Evolutionary conservation across 2,797 vertebrate species (phyloP).

Genomic region (Hippocampus kuda): DNA sequence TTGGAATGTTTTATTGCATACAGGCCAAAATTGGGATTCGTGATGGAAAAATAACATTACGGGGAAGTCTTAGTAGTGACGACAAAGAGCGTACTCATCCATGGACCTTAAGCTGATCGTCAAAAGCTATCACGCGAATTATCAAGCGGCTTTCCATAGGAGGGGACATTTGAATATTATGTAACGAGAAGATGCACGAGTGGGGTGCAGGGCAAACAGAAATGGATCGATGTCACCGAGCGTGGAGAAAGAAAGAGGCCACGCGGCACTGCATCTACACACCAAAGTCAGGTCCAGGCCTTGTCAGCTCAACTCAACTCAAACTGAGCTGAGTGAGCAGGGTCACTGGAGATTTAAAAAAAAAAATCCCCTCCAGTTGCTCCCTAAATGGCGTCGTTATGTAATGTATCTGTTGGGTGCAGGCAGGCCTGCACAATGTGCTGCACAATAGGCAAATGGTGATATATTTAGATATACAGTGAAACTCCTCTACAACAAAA

Average conservation of each 20-base stretch:
- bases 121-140: neutral
- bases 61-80: too few species aligned
- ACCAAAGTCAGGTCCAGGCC: slow-evolving; percentile 4
- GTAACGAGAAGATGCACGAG: slow-evolving; percentile 40
- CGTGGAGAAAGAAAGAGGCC: slow-evolving; percentile 37
- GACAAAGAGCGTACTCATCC: too few species aligned
- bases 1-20: too few species aligned
- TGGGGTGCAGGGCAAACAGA: slow-evolving; percentile 31
- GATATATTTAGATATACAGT: too few species aligned
- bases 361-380: slow-evolving; percentile 49
- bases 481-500: too few species aligned
- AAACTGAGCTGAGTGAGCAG: slow-evolving; percentile 46
- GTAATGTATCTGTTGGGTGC: slow-evolving; percentile 40
- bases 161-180: slow-evolving; percentile 39
- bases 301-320: slow-evolving; percentile 38
- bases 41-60: too few species aligned
- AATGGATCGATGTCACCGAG: slow-evolving; percentile 44
- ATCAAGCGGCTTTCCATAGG: neutral
- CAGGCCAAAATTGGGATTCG: too few species aligned
- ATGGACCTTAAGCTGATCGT: too few species aligned
- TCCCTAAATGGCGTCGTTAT: slow-evolving; percentile 48
- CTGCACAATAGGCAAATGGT: neutral
- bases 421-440: slow-evolving; percentile 30
- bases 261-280: slow-evolving; percentile 25
- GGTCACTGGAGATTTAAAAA: slow-evolving; percentile 38